Percentiles rank a stretch among this genome's conserved stretches.
phyloP scores from a whole-genome alignment of 2,113 vertebrate species.

The Solea senegalensis region DNA sequence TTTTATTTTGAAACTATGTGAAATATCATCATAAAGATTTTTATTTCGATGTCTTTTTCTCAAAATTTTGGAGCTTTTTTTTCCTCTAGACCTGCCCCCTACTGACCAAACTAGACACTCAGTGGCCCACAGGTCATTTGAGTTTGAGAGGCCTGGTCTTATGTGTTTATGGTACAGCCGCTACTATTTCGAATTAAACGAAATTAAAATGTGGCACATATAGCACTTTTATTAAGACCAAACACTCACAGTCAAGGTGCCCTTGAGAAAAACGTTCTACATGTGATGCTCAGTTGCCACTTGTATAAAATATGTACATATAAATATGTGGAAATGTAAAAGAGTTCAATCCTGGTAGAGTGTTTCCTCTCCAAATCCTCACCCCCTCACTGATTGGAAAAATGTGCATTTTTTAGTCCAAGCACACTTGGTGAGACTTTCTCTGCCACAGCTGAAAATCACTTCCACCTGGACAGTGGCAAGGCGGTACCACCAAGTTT shows the following conservation, averaged over 20 bases:
- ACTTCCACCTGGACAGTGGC: slow-evolving; percentile 59
- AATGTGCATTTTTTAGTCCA: slow-evolving; percentile 29
- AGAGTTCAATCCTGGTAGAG: slow-evolving; percentile 6
- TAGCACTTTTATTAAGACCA: neutral
- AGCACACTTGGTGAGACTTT: slow-evolving; percentile 25
- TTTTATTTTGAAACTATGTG: too few species aligned
- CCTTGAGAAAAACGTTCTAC: neutral
- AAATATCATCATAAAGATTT: too few species aligned
- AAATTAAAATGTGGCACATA: neutral
- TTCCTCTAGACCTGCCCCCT: too few species aligned
- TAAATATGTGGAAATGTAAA: neutral
- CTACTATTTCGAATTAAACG: neutral
- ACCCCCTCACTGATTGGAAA: slow-evolving; percentile 23
- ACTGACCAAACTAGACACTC: too few species aligned
- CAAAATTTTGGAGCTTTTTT: too few species aligned
- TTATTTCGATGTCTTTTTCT: too few species aligned
- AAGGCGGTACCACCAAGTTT: slow-evolving; percentile 37
- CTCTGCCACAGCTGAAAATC: slow-evolving; percentile 50
- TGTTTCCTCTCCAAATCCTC: slow-evolving; percentile 1
- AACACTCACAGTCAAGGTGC: neutral
- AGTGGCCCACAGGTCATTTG: too few species aligned
- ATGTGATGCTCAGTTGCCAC: neutral
- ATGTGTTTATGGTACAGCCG: neutral
- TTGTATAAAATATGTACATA: neutral
- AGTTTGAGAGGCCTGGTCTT: neutral